Conservation (phyloP, 2,113 vertebrate genomes). For the Antennarius striatus region DNA sequence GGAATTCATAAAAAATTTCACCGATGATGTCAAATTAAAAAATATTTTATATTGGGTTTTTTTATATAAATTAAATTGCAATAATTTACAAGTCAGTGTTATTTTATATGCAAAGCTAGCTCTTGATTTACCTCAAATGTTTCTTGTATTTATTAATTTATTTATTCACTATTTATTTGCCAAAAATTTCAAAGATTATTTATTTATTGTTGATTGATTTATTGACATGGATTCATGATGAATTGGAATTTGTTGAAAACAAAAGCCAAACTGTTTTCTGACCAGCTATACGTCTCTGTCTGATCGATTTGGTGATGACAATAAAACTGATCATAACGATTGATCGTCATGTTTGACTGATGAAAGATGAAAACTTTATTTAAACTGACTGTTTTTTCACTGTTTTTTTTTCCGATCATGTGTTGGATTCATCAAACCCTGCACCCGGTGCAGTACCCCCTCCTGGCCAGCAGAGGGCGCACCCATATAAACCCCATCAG, state of each 20-base stretch:
- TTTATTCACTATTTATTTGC: slow-evolving; percentile 63
- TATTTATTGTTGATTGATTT: slow-evolving; percentile 62
- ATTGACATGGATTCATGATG: slow-evolving; percentile 31
- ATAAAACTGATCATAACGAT: slow-evolving; percentile 48
- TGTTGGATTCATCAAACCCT: too few species aligned
- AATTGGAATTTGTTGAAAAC: slow-evolving; percentile 57
- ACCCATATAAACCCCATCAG: slow-evolving; percentile 1
- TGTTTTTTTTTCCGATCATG: too few species aligned
- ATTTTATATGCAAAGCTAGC: slow-evolving; percentile 41
- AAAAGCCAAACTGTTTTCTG: slow-evolving; percentile 58
- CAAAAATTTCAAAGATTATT: slow-evolving; percentile 48
- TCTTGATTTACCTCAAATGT: slow-evolving; percentile 56
- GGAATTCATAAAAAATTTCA: slow-evolving; percentile 25
- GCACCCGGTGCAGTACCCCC: neutral
- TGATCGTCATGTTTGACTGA: neutral
- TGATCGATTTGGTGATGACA: slow-evolving; percentile 54
- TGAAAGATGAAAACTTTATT: neutral
- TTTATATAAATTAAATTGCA: slow-evolving; percentile 57
- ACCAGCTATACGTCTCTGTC: slow-evolving; percentile 41
- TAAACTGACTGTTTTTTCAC: too few species aligned
- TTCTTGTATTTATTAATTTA: slow-evolving; percentile 33
- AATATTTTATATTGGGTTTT: slow-evolving; percentile 43
- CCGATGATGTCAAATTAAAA: slow-evolving; percentile 33
- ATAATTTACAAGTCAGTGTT: slow-evolving; percentile 58
- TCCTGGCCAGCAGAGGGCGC: slow-evolving; percentile 50